phyloP scores from a whole-genome alignment of 2,797 vertebrate species.

The Gouania willdenowi region DNA sequence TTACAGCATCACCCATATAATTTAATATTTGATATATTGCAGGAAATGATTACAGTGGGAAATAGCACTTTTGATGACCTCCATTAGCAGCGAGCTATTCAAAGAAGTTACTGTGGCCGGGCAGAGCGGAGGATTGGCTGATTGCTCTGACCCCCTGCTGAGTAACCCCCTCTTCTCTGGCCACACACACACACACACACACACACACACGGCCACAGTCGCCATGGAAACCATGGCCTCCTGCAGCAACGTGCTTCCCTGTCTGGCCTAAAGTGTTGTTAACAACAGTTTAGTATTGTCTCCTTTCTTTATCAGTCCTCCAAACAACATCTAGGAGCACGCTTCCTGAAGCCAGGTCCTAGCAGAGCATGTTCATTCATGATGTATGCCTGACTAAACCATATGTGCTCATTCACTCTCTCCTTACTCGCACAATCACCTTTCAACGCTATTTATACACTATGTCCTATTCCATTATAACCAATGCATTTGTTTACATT shows the following conservation, averaged over 20 bases:
- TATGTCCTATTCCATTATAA: no score
- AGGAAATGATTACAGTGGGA: slow-evolving; percentile 19
- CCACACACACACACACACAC: slow-evolving; percentile 60
- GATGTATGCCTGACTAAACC: not conserved
- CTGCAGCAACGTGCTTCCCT: slow-evolving; percentile 69
- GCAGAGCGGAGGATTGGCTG: slow-evolving; percentile 37
- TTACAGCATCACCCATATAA: not conserved
- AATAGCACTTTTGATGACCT: slow-evolving; percentile 51
- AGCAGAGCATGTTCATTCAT: slow-evolving; percentile 19
- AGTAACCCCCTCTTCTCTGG: slow-evolving; percentile 54
- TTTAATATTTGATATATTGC: slow-evolving; percentile 20
- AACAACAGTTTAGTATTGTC: slow-evolving; percentile 68
- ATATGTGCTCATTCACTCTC: not conserved
- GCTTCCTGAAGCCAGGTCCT: slow-evolving; percentile 36
- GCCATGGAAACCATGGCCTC: slow-evolving; percentile 46
- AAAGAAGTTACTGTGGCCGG: slow-evolving; percentile 15
- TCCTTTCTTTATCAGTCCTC: slow-evolving; percentile 48
- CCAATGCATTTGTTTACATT: no score
- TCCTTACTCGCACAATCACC: no score
- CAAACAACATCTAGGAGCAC: slow-evolving; percentile 63
- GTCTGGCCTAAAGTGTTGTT: slow-evolving; percentile 70
- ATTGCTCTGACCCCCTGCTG: slow-evolving; percentile 56
- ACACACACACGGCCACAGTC: slow-evolving; percentile 46
- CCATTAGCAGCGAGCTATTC: slow-evolving; percentile 45
- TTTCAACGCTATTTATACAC: no score